Evolutionary conservation across 2,888 invertebrate genomes (phyloP), one percentile per base, ranked within the genome.

Genomic region (Drosophila melanocephala): DNA sequence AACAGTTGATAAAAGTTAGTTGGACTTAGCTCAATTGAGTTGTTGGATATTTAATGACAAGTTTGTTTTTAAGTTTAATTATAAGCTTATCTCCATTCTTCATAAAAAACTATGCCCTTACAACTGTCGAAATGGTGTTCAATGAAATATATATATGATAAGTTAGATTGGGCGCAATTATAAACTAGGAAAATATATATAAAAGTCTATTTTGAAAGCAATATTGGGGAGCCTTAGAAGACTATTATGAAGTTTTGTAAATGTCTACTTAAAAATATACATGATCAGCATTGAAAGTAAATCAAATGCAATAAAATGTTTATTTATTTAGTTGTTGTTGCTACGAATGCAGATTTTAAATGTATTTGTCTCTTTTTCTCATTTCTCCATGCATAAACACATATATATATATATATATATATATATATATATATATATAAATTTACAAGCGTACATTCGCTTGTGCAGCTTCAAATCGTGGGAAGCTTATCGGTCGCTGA

Each of bases 11-110:
- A 64, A 51, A 16, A 7, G 39, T 10, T 52, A 5, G 6, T 32
- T 53, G 32, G 5, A n/a, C 1, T 70, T 28, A 39, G 14, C 47
- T 61, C 52, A 61, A 72, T 77, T 73, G 60, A 58, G 53, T 61
- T 64, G 28, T 67, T 51, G 35, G 10, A 16, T 30, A 50, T 32
- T 47, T 52, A 14, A 14, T 14, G 22, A 52, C 30, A 47, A 58
- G 16, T 26, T 52, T 37, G 19, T 22, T 59, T 61, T 51, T 42
- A 55, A 14, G 28, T 51, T 53, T 37, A 32, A 26, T 39, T 59
- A 37, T 14, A 42, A n/a, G 26, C 39, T 70, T 61, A 75, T 64
- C 67, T 26, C 1, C 9, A 26, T 22, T 19, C 7, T 44, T 30
- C 35, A 32, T 60, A 39, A 72, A 33, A 44, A n/a, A 5, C 2